Base-by-base conservation (phyloP, 2,888 invertebrate genomes). In the Troglohyphantes excavatus region DNA sequence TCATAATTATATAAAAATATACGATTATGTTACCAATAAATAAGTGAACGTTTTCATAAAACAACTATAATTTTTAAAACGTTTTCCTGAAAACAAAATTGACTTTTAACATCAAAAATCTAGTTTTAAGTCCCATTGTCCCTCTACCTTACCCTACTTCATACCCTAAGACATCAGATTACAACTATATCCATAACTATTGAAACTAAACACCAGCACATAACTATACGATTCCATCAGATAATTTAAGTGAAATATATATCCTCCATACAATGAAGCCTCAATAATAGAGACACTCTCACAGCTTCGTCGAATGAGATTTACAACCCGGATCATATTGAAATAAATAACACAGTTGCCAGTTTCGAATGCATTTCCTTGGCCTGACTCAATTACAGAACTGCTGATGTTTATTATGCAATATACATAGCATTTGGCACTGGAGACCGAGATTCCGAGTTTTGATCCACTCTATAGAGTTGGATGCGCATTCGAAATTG, bases 291-390 rank as follows among this genome's bases (percentile, higher is more conserved):
- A 17, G n/a, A 13, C 53, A 53, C 17, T 53, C 17, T 17, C 53
- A n/a, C 53, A 23, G 65, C n/a, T 65, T 13, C 13, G n/a, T 26
- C 17, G 29, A 65, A 23, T 13, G 27, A 27, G 27, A 65, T 65
- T 65, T 26, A 27, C 7, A 65, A 65, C 21, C 65, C 13, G 27
- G 29, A 65, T 65, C 27, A 65, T 27, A 23, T 17, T 19, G 65
- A 65, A 65, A 65, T 27, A 65, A 65, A 65, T 65, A 27, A 65
- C 53, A 13, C 27, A 65, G 65, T 65, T 65, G 17, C 27, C 9
- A 61, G 21, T 61, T 61, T 21, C 19, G 19, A 65, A 65, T 65
- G 65, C 23, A 65, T 65, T 65, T 65, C 65, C 65, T 65, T 65
- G 39, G 13, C 9, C 39, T 13, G 21, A 61, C 65, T 65, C 65